Conservation (phyloP, 1,140 invertebrate species). For the Campoletis sonorensis region DNA sequence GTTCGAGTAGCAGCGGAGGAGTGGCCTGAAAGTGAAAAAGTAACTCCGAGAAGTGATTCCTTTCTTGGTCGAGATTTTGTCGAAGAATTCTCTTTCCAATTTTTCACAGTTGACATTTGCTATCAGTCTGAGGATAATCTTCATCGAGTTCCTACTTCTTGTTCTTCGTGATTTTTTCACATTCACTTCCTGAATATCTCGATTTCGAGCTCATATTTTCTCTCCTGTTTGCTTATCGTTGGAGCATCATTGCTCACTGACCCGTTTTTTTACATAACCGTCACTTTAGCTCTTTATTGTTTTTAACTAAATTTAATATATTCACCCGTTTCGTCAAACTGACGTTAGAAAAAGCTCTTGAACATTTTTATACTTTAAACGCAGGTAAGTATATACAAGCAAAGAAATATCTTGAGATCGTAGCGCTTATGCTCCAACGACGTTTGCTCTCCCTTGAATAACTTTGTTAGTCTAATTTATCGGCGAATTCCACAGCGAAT, state of each 20-base stretch:
- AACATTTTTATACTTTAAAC: neutral
- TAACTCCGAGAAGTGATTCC: constrained; percentile 45
- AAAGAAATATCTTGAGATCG: constrained; percentile 5
- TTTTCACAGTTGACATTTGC: neutral
- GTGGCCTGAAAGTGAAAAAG: constrained; percentile 27
- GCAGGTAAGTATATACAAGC: neutral
- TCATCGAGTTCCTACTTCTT: constrained; percentile 5
- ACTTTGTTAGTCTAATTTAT: constrained; percentile 70
- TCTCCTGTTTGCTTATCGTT: constrained; percentile 45
- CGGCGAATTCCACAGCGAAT: constrained; percentile 62
- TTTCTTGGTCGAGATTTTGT: constrained; percentile 24
- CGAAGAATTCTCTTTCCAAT: constrained; percentile 4
- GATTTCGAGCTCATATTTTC: constrained; percentile 18
- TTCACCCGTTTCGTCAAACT: neutral
- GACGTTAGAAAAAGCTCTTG: neutral
- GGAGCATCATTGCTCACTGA: constrained; percentile 58
- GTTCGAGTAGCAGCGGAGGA: constrained; percentile 34
- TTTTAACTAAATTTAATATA: neutral
- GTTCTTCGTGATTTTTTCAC: constrained; percentile 26
- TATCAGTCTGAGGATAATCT: constrained; percentile 33
- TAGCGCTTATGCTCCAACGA: neutral
- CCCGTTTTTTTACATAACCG: constrained; percentile 7
- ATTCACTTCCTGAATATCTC: constrained; percentile 32
- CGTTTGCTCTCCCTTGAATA: constrained; percentile 47
- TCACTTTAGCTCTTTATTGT: neutral